phyloP scores from a whole-genome alignment of 1,140 invertebrate species.

The Philopotamus ludificatus region DNA sequence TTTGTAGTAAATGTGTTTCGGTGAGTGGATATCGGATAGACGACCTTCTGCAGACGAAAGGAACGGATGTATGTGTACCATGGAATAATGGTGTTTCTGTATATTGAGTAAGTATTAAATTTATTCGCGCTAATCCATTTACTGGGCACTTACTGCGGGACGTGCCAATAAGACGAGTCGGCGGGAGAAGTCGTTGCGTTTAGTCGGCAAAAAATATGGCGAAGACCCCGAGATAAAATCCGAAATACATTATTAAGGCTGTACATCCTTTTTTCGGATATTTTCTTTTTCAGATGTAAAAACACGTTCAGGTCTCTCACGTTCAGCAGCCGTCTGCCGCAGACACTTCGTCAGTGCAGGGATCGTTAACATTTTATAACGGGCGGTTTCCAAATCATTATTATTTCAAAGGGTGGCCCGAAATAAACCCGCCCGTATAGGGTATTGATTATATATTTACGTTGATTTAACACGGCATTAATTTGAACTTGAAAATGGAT shows the following conservation, averaged over 20 bases:
- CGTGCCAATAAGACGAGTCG: neutral
- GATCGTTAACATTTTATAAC: neutral
- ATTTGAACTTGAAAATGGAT: too few relatives aligned
- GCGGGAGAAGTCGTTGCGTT: neutral
- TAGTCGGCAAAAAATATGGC: neutral
- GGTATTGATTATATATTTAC: too few relatives aligned
- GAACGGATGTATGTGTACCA: too few relatives aligned
- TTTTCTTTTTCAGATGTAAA: slow-evolving; percentile 13
- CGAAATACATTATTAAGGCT: slow-evolving; percentile 16
- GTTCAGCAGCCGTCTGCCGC: neutral
- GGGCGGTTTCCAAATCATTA: neutral
- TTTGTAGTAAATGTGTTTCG: neutral
- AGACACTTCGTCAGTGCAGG: slow-evolving; percentile 3
- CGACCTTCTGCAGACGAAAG: too few relatives aligned
- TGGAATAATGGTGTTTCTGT: too few relatives aligned
- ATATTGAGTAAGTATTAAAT: too few relatives aligned
- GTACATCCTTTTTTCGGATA: slow-evolving; percentile 7
- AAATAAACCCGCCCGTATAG: neutral
- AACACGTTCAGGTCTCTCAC: neutral
- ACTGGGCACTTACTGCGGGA: too few relatives aligned
- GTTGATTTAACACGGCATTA: too few relatives aligned
- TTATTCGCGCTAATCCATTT: too few relatives aligned
- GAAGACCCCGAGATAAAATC: slow-evolving; percentile 11
- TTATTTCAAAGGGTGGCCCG: too few relatives aligned
- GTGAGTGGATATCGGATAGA: too few relatives aligned